Evolutionary conservation across 2,797 vertebrate genomes (phyloP).

Genomic region (Cephalopachus bancanus): DNA sequence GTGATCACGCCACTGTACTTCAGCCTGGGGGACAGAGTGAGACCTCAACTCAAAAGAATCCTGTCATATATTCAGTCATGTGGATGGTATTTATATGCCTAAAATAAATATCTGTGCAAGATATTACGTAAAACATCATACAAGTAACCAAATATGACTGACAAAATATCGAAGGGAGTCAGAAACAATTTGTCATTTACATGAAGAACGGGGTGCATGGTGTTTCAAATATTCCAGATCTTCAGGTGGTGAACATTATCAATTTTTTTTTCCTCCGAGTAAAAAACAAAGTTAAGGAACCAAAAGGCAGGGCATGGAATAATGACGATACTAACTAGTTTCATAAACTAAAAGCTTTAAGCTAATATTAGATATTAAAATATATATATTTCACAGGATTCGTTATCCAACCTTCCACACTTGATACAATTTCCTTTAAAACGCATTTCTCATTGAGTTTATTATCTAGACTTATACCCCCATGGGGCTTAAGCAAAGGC

Average conservation of each 20-base stretch:
- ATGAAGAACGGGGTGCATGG: not conserved
- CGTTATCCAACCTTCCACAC: constrained; percentile 14
- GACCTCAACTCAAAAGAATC: not conserved
- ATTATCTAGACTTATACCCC: constrained; percentile 65
- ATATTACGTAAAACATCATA: not conserved
- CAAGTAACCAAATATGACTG: not conserved
- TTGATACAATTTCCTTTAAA: constrained; percentile 68
- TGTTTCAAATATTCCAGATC: constrained; percentile 28
- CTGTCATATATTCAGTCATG: constrained; percentile 18
- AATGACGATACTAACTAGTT: constrained; percentile 27
- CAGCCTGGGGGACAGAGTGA: too few relatives aligned
- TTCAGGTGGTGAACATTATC: not conserved
- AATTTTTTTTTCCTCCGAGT: not conserved
- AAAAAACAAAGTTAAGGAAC: not conserved
- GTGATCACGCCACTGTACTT: too few relatives aligned
- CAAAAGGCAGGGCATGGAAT: not conserved
- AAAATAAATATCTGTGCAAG: constrained; percentile 1
- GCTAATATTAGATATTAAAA: constrained; percentile 41
- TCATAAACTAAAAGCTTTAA: constrained; percentile 55
- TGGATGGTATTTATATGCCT: not conserved
- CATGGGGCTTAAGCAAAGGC: constrained; percentile 61
- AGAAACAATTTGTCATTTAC: not conserved
- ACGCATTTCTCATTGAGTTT: constrained; percentile 61
- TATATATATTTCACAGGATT: not conserved
- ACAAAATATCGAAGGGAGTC: not conserved